Evolutionary conservation across 1,140 invertebrate species (phyloP), one percentile per base, ranked within the genome.

Genomic region (Diabrotica undecimpunctata): DNA sequence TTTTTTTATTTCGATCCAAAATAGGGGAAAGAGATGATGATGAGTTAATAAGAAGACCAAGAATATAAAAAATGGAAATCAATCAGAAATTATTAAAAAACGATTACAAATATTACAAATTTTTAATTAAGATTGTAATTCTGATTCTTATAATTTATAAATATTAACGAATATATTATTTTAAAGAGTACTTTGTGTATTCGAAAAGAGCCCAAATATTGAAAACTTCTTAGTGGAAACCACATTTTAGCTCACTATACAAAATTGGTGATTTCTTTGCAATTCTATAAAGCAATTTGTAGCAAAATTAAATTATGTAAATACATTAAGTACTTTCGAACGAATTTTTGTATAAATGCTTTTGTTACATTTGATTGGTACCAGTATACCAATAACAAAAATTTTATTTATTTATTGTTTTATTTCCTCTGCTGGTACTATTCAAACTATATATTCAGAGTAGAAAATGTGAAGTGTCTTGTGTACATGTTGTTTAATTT

Each of bases 401-500:
- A 14, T 62, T 37, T 55, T 10, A 55, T 55, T 55, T 55, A 55
- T 55, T 55, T 55, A 55, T 55, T 55, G 11, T 14, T 55, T 14
- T 14, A 64, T 11, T 12, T 61, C 58, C 54, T 54, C 10, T 46
- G 54, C 61, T 67, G 66, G 66, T 67, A 67, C 66, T 67, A 63
- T 13, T 58, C 46, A 59, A 66, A 72, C 57, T 63, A 59, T 62
- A 58, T 67, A 67, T 64, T 60, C 58, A 66, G 65, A 62, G 66
- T 64, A 71, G 68, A 69, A 66, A 66, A 66, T 68, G 67, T 73
- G 65, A 73, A 71, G 59, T 73, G 71, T 73, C 70, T 68, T 73
- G 71, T 73, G 71, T 73, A 73, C 67, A 73, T 73, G 71, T 73
- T 66, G 39, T 66, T 65, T 71, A 71, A 64, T 69, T 72, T 73